Evolutionary conservation across 1,140 invertebrate species (phyloP).

Genomic region (Diprion similis): DNA sequence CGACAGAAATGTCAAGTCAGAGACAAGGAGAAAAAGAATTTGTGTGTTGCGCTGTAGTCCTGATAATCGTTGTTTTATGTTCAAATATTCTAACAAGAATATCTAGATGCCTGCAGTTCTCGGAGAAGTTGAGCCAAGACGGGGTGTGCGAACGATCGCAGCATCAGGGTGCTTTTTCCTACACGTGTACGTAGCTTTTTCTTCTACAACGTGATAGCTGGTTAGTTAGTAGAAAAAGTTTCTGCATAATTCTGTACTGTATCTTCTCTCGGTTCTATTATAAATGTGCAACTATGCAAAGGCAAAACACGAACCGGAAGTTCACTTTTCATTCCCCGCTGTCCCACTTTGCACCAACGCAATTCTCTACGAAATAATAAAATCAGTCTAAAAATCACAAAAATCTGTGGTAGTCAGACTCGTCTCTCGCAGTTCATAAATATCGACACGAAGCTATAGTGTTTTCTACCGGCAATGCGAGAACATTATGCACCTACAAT

Average conservation of each 20-base stretch:
- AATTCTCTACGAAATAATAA: constrained; percentile 33
- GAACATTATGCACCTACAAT: background rate
- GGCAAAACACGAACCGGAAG: constrained; percentile 43
- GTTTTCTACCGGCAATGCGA: too few relatives aligned
- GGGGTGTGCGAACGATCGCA: too few relatives aligned
- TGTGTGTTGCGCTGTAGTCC: too few relatives aligned
- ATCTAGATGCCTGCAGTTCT: too few relatives aligned
- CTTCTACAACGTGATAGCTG: too few relatives aligned
- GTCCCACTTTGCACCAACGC: constrained; percentile 15
- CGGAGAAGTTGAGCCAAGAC: too few relatives aligned
- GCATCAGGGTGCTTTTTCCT: too few relatives aligned
- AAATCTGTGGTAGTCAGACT: background rate
- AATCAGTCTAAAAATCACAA: constrained; percentile 36
- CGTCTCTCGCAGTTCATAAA: background rate
- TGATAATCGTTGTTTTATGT: too few relatives aligned
- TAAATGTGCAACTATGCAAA: constrained; percentile 30
- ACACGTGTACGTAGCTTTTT: too few relatives aligned
- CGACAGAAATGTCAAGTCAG: background rate
- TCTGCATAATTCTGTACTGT: constrained; percentile 45
- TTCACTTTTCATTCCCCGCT: background rate
- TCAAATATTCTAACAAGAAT: too few relatives aligned
- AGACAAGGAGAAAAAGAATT: background rate
- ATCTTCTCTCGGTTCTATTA: constrained; percentile 35
- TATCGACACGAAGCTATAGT: background rate
- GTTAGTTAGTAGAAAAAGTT: constrained; percentile 36